phyloP scores from a whole-genome alignment of 2,797 vertebrate genomes.

The Heliangelus exortis region DNA sequence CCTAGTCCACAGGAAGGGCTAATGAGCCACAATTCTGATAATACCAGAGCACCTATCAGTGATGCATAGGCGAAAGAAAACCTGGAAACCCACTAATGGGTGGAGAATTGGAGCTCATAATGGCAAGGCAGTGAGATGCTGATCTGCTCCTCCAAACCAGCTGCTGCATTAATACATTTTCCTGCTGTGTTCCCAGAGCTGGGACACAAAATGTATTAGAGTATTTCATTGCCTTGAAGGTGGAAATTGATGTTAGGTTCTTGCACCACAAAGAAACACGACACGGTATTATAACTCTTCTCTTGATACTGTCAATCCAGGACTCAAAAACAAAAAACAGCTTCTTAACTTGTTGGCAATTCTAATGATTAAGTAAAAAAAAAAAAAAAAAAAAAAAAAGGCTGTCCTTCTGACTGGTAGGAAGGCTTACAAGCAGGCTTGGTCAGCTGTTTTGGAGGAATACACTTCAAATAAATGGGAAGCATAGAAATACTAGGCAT shows the following conservation, averaged over 20 bases:
- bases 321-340: constrained; percentile 29
- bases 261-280: neutral
- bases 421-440: constrained; percentile 24
- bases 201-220: neutral
- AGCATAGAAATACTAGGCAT: constrained; percentile 14
- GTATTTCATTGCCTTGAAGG: constrained; percentile 18
- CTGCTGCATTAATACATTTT: constrained; percentile 21
- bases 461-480: neutral
- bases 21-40: neutral
- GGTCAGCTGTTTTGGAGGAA: constrained; percentile 17
- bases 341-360: constrained; percentile 27
- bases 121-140: neutral
- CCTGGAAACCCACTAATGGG: neutral
- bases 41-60: neutral
- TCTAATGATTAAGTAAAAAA: neutral
- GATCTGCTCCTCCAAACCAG: neutral
- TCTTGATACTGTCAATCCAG: neutral
- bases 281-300: neutral
- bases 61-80: neutral
- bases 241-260: neutral
- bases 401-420: neutral
- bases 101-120: neutral
- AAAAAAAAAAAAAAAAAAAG: neutral
- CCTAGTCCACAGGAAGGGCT: neutral
- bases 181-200: neutral